Base-by-base conservation (phyloP, 2,888 invertebrate genomes). In the Macrostomum cliftonense region DNA sequence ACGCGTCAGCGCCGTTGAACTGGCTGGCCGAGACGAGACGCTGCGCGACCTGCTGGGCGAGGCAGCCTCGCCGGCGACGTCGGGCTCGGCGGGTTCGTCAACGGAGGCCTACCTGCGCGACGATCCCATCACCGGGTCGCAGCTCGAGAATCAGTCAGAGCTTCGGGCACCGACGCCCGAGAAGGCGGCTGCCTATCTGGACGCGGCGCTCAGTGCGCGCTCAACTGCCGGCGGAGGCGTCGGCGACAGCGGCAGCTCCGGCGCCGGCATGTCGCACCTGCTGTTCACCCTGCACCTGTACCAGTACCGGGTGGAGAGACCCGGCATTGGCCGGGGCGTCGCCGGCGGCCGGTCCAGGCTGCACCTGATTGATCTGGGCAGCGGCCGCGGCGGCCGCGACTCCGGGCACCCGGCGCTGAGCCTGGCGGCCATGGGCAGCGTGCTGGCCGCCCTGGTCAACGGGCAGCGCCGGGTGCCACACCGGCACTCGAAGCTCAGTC, bases 401-500 rank as follows among this genome's bases (percentile, higher is more conserved):
- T 4, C 28, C 5, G 28, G 28, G 5, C 40, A 40, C 20, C 40
- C 40, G 19, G 61, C 64, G 48, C 80, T 95, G 60, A 87, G 91
- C 39, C 76, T 93, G 52, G 89, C 91, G 36, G 89, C 88, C 42
- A 76, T 95, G 54, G 93, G 93, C 56, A 91, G 91, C 73, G 87
- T 91, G 61, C 77, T 95, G 53, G 75, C 93, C 56, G 88, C 89
- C 47, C 84, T 95, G 65, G 84, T 93, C 70, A 93, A 93, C 71
- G 91, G 91, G 47, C 93, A 93, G 72, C 80, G 89, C 63, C 91
- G 93, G 74, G 77, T 93, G 56, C 93, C 93, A 5, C 87, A 88
- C 71, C 75, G 88, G 74, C 89, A 91, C 64, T 87, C 88, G 72
- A 88, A 87, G 70, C 75, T 93, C 55, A 88, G 89, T 46, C 89